phyloP scores from a whole-genome alignment of 1,140 invertebrate species.

The Macrotrachela quadricornifera region DNA sequence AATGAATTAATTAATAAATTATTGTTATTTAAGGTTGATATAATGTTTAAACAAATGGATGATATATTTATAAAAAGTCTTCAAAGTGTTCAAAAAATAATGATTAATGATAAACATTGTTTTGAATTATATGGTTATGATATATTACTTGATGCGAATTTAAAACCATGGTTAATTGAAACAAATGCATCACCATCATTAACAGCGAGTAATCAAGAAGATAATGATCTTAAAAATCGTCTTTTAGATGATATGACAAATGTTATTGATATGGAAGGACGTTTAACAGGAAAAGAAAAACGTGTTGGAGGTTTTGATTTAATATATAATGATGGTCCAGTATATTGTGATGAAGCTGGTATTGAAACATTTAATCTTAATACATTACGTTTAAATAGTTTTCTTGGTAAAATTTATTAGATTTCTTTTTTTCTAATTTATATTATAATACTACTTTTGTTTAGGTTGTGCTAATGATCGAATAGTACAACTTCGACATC shows the following conservation, averaged over 20 bases:
- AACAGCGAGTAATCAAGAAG: slow-evolving; percentile 33
- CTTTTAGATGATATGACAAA: slow-evolving; percentile 33
- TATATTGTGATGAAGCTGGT: slow-evolving; percentile 19
- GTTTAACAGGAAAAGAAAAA: slow-evolving; percentile 34
- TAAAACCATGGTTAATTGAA: slow-evolving; percentile 34
- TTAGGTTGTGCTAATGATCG: slow-evolving; percentile 12
- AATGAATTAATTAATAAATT: no score
- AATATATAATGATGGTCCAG: slow-evolving; percentile 38
- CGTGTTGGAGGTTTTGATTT: slow-evolving; percentile 40
- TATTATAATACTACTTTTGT: slow-evolving; percentile 13
- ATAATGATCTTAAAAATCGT: slow-evolving; percentile 33
- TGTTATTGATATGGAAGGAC: slow-evolving; percentile 34
- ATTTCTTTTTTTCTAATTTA: slow-evolving; percentile 12
- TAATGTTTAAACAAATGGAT: slow-evolving; percentile 28
- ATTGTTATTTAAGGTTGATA: slow-evolving; percentile 12
- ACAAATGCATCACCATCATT: slow-evolving; percentile 35
- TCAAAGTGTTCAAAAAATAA: slow-evolving; percentile 31
- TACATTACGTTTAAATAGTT: slow-evolving; percentile 5
- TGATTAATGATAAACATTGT: slow-evolving; percentile 35
- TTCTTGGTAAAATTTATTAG: slow-evolving; percentile 10
- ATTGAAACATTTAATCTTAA: neutral
- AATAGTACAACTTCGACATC: slow-evolving; percentile 9
- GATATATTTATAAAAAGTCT: slow-evolving; percentile 32
- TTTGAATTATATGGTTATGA: slow-evolving; percentile 38
- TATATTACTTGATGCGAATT: slow-evolving; percentile 27